Conservation (phyloP, 2,797 vertebrate genomes). For the Ctenochaetus hawaiiensis region DNA sequence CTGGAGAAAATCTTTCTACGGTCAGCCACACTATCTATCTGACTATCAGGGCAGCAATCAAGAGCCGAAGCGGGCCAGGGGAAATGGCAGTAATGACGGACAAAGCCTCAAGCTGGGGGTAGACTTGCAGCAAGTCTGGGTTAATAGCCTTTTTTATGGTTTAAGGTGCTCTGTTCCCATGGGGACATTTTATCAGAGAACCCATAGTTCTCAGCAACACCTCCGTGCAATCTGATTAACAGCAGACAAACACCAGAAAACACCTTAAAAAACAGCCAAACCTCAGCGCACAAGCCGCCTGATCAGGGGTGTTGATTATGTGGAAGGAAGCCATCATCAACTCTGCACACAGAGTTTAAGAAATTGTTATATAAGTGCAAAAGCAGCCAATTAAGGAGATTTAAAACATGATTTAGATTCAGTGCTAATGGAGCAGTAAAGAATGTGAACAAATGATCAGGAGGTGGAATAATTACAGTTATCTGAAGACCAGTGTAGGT, state of each 20-base stretch:
- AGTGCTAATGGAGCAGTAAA: no score
- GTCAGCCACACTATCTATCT: slow-evolving; percentile 24
- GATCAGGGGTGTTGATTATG: background rate
- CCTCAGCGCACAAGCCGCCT: background rate
- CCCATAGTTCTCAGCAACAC: slow-evolving; percentile 25
- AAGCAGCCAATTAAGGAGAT: background rate
- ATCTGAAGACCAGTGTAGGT: no score
- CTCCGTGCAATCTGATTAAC: slow-evolving; percentile 19
- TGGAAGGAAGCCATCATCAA: background rate
- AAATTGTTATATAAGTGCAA: background rate
- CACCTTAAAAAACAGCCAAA: background rate
- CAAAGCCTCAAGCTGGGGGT: slow-evolving; percentile 27
- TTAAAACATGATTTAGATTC: no score
- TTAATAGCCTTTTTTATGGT: slow-evolving; percentile 57
- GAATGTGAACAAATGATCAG: no score
- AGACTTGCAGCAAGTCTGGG: slow-evolving; percentile 29
- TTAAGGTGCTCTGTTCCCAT: slow-evolving; percentile 40
- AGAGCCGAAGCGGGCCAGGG: slow-evolving; percentile 1
- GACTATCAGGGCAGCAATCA: slow-evolving; percentile 31
- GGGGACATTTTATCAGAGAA: slow-evolving; percentile 46
- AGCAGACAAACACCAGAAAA: background rate
- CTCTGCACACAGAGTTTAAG: background rate
- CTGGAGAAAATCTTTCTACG: slow-evolving; percentile 17
- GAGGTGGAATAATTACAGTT: no score
- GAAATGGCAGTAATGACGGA: slow-evolving; percentile 46